Evolutionary conservation across 2,888 invertebrate genomes (phyloP).

Genomic region (Netelia melanura): DNA sequence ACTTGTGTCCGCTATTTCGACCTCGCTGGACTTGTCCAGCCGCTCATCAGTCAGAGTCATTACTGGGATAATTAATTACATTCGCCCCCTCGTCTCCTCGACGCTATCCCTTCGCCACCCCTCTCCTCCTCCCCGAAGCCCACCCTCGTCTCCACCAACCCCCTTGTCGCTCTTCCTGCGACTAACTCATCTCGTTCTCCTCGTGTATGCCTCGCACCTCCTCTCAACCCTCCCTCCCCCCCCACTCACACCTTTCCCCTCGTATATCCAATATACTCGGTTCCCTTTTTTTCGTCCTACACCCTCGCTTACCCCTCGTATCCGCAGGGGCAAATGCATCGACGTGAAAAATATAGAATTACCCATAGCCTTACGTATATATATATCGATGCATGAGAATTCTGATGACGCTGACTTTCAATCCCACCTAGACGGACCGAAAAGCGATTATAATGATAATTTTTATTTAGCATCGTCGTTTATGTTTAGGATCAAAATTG

Average conservation of each 20-base stretch:
- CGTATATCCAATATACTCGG: constrained; percentile 63
- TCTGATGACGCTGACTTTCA: constrained; percentile 52
- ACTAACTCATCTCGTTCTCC: constrained; percentile 65
- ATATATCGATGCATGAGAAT: constrained; percentile 28
- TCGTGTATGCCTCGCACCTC: constrained; percentile 50
- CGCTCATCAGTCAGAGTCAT: constrained; percentile 89
- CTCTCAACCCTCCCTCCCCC: constrained; percentile 66
- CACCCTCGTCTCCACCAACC: constrained; percentile 33
- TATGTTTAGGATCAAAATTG: too few relatives aligned
- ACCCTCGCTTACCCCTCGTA: constrained; percentile 69
- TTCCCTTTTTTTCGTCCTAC: constrained; percentile 46
- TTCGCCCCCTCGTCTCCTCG: constrained; percentile 87
- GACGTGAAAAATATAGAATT: constrained; percentile 80
- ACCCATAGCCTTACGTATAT: constrained; percentile 13
- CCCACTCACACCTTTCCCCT: constrained; percentile 69
- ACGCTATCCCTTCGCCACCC: constrained; percentile 77
- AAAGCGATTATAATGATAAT: background rate
- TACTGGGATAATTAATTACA: constrained; percentile 89
- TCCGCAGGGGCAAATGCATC: constrained; percentile 80
- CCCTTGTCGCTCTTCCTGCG: constrained; percentile 40
- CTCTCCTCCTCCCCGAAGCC: constrained; percentile 42
- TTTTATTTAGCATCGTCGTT: constrained; percentile 5
- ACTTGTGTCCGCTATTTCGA: constrained; percentile 82
- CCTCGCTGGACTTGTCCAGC: constrained; percentile 84
- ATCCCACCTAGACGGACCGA: constrained; percentile 27